Conservation (phyloP, 64 coral and sea anemone genomes). For the Actinia tenebrosa region DNA sequence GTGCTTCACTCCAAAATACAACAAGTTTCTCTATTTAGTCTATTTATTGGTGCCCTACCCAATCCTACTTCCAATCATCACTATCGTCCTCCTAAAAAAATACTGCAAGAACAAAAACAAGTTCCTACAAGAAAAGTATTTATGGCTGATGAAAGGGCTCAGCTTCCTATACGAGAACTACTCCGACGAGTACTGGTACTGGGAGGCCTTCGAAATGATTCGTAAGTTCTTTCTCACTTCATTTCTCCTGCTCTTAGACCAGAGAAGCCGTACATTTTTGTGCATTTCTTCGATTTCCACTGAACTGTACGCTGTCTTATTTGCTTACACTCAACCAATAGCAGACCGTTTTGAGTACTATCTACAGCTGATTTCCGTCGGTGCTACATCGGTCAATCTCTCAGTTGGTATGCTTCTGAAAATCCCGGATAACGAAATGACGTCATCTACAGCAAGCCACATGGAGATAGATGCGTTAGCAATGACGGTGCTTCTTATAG, state of each 20-base stretch:
- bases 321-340: conserved; percentile 18
- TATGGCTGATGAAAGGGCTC: conserved; percentile 2
- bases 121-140: neutral
- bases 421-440: conserved; percentile 37
- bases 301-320: conserved; percentile 8
- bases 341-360: conserved; percentile 17
- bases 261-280: conserved; percentile 14
- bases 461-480: conserved; percentile 8
- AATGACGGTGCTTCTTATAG: conserved; percentile 25
- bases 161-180: conserved; percentile 63
- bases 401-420: conserved; percentile 34
- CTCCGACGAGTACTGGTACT: conserved; percentile 17
- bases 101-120: conserved; percentile 5
- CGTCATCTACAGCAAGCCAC: neutral
- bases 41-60: conserved; percentile 4
- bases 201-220: conserved; percentile 14
- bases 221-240: conserved; percentile 17
- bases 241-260: neutral
- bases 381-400: conserved; percentile 37
- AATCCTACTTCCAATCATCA: neutral
- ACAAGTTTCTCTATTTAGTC: conserved; percentile 16
- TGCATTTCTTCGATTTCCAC: conserved; percentile 6
- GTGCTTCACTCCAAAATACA: neutral
- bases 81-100: neutral
- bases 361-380: neutral